Percentiles rank a stretch among this genome's conserved stretches.
Conservation (phyloP, 1,140 invertebrate species). For the Megathymus violae region DNA sequence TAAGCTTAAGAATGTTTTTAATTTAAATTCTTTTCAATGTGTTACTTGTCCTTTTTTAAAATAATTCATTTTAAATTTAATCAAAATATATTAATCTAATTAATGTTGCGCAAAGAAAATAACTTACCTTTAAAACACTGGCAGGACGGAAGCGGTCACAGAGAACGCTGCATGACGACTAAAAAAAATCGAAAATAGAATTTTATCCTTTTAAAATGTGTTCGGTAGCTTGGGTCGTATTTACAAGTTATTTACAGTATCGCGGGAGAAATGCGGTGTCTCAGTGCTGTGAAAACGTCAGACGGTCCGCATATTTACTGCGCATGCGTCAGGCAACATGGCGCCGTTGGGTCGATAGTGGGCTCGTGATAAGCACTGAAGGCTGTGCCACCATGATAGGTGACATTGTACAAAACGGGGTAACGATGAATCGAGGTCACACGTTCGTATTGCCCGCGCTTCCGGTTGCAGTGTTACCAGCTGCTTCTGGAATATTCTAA, state of each 20-base stretch:
- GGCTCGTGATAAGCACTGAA: slow-evolving; percentile 59
- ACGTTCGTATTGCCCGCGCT: slow-evolving; percentile 68
- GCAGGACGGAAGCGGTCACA: slow-evolving; percentile 4
- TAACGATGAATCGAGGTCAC: slow-evolving; percentile 75
- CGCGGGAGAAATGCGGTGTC: slow-evolving; percentile 47
- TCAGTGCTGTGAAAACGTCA: slow-evolving; percentile 62
- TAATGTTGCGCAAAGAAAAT: slow-evolving; percentile 18
- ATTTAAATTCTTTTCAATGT: neutral
- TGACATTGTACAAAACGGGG: slow-evolving; percentile 76
- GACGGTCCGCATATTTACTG: slow-evolving; percentile 60
- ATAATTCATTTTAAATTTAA: neutral
- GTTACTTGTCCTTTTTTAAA: neutral
- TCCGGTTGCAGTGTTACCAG: slow-evolving; percentile 45
- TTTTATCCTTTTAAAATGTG: slow-evolving; percentile 16
- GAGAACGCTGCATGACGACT: slow-evolving; percentile 15
- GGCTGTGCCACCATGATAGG: slow-evolving; percentile 68
- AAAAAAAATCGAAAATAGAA: slow-evolving; percentile 22
- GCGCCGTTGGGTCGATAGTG: slow-evolving; percentile 64
- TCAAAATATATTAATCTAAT: slow-evolving; percentile 25
- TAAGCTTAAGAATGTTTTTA: neutral
- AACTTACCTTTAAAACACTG: slow-evolving; percentile 32
- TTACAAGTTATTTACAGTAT: slow-evolving; percentile 64
- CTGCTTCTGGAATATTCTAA: neutral
- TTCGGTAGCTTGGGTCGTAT: slow-evolving; percentile 32
- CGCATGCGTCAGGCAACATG: slow-evolving; percentile 62